Percentiles rank a stretch among this genome's conserved stretches.
Conservation (phyloP, 2,113 vertebrate genomes). For the Sapayoa aenigma region DNA sequence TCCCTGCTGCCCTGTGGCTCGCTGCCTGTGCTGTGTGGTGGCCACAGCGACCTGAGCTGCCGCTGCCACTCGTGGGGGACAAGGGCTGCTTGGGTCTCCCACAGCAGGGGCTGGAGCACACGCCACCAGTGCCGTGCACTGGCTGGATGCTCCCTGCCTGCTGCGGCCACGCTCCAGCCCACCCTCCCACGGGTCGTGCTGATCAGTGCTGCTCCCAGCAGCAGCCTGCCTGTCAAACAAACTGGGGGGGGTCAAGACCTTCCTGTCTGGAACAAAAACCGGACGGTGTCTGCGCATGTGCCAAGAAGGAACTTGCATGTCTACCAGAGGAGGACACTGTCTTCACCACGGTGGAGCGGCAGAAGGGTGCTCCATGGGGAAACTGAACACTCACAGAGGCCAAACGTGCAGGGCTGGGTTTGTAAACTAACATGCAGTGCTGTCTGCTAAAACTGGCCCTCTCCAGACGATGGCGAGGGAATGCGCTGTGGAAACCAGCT, state of each 20-base stretch:
- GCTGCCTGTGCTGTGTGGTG: background rate
- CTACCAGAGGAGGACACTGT: conserved; percentile 39
- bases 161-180: background rate
- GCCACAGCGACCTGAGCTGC: background rate
- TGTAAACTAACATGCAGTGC: conserved; percentile 71
- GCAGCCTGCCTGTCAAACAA: background rate
- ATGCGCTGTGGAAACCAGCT: background rate
- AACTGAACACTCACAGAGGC: conserved; percentile 48
- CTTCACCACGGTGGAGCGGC: conserved; percentile 26
- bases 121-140: background rate
- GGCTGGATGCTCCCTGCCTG: rapidly evolving
- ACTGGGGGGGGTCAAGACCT: conserved; percentile 35
- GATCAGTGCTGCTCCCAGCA: background rate
- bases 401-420: conserved; percentile 62
- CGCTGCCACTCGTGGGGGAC: background rate
- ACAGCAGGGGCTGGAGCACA: background rate
- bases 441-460: conserved; percentile 55
- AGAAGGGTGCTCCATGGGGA: conserved; percentile 44
- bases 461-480: background rate
- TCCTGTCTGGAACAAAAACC: conserved; percentile 25
- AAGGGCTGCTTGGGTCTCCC: background rate
- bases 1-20: background rate
- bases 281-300: background rate
- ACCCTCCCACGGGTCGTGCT: background rate
- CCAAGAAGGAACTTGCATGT: conserved; percentile 52